These are phyloP conservation scores for Oopsacas minuta DNA, from an alignment of 37 sponge, comb jelly and placozoan genomes.

Conservation along the genomic window DNA sequence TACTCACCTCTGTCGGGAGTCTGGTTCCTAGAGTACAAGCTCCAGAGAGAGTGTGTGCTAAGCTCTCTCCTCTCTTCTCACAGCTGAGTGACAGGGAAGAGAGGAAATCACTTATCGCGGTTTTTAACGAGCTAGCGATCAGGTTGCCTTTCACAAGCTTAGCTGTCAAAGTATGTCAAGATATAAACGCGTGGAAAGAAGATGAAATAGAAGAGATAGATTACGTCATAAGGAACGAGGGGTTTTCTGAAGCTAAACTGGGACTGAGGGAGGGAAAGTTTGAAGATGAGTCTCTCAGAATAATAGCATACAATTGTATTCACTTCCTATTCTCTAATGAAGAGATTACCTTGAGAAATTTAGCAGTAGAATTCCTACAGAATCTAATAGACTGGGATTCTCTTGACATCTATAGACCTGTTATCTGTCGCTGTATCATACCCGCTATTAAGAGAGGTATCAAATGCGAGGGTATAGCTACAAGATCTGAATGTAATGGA, in stretches of 20 bases:
- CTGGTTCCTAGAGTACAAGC: not conserved
- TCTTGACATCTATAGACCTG: not conserved
- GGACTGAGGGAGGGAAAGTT: conserved; percentile 8
- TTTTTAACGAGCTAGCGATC: not conserved
- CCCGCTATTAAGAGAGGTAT: conserved; percentile 21
- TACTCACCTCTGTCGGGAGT: not conserved
- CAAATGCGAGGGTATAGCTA: conserved; percentile 25
- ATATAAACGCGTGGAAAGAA: conserved; percentile 68
- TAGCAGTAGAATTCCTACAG: conserved; percentile 36
- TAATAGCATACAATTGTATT: not conserved
- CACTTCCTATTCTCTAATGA: conserved; percentile 29
- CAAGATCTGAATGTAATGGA: conserved; percentile 41
- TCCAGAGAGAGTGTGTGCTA: not conserved
- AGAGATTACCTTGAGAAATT: conserved; percentile 60
- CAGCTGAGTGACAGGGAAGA: not conserved
- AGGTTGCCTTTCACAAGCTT: not conserved
- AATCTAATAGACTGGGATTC: not conserved
- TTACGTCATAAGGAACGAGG: conserved; percentile 38
- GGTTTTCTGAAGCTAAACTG: conserved; percentile 34
- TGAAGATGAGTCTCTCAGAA: not conserved
- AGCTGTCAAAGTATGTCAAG: not conserved
- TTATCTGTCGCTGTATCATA: conserved; percentile 1
- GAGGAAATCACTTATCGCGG: not conserved
- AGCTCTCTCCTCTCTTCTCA: not conserved
- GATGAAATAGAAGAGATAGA: conserved; percentile 57